Evolutionary conservation across 1,140 invertebrate species (phyloP).

Genomic region (Batillaria attramentaria): DNA sequence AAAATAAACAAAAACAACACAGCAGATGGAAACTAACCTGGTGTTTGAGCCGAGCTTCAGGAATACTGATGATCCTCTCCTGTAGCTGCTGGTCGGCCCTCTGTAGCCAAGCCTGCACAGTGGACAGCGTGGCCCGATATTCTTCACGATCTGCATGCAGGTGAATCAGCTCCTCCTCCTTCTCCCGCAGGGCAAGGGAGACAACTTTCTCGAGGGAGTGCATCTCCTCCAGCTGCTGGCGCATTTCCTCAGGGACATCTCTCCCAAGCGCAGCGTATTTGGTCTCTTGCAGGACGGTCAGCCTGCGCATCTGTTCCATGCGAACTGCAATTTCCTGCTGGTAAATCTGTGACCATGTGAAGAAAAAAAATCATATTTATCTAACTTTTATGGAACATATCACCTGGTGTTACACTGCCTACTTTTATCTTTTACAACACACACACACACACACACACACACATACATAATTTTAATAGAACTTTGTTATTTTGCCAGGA

Average conservation of each 20-base stretch:
- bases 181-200: slow-evolving; percentile 44
- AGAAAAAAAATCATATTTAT: neutral
- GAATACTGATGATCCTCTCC: slow-evolving; percentile 54
- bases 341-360: slow-evolving; percentile 39
- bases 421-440: too few relatives aligned
- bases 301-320: slow-evolving; percentile 51
- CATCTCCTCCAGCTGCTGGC: slow-evolving; percentile 45
- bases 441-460: neutral
- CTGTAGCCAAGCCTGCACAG: slow-evolving; percentile 55
- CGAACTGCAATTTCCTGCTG: slow-evolving; percentile 56
- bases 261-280: slow-evolving; percentile 50
- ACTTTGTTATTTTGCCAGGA: neutral
- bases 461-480: neutral
- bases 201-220: slow-evolving; percentile 44
- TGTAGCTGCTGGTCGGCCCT: slow-evolving; percentile 54
- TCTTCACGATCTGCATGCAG: slow-evolving; percentile 55
- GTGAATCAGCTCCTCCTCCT: slow-evolving; percentile 56
- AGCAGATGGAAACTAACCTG: too few relatives aligned
- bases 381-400: neutral
- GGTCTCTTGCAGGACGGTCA: slow-evolving; percentile 47
- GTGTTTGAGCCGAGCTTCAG: slow-evolving; percentile 51
- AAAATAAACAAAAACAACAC: too few relatives aligned
- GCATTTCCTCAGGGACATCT: slow-evolving; percentile 50
- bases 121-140: slow-evolving; percentile 45
- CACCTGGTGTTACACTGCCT: too few relatives aligned